Percentiles rank a stretch among this genome's conserved stretches.
These are phyloP conservation scores for Drosophila mayaguana DNA, from an alignment of 2,888 invertebrate species.

Conservation along the genomic window DNA sequence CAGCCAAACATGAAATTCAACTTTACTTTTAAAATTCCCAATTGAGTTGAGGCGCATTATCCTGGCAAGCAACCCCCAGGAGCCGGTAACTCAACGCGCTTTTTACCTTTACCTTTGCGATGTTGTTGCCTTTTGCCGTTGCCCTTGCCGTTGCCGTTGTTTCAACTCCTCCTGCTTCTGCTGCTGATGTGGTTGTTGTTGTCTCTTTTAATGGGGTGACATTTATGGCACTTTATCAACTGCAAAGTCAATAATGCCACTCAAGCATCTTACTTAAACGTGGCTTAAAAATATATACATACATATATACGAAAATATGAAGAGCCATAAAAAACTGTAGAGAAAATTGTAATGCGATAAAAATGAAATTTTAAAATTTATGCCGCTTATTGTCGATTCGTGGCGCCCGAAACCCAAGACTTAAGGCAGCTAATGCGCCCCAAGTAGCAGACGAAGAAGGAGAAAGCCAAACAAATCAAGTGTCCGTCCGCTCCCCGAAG, in stretches of 20 bases:
- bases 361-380: conserved; percentile 80
- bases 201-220: conserved; percentile 80
- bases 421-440: conserved; percentile 57
- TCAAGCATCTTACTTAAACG: conserved; percentile 70
- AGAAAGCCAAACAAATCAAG: not conserved
- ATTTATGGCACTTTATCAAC: conserved; percentile 83
- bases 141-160: conserved; percentile 53
- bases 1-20: conserved; percentile 83
- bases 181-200: conserved; percentile 13
- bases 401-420: conserved; percentile 59
- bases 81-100: conserved; percentile 50
- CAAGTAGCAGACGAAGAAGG: conserved; percentile 2
- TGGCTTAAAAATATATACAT: conserved; percentile 55
- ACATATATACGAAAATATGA: conserved; percentile 10
- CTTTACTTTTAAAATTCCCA: conserved; percentile 83
- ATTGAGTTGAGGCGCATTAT: conserved; percentile 81
- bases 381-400: conserved; percentile 74
- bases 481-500: conserved; percentile 22
- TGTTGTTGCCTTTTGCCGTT: conserved; percentile 43
- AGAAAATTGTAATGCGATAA: conserved; percentile 79
- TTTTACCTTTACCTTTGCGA: conserved; percentile 49
- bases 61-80: conserved; percentile 66
- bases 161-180: conserved; percentile 15
- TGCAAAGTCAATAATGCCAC: conserved; percentile 78
- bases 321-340: conserved; percentile 36